Percentiles rank a stretch among this genome's conserved stretches.
Evolutionary conservation across 2,797 vertebrate genomes (phyloP).

Genomic region (Megalops cyprinoides): DNA sequence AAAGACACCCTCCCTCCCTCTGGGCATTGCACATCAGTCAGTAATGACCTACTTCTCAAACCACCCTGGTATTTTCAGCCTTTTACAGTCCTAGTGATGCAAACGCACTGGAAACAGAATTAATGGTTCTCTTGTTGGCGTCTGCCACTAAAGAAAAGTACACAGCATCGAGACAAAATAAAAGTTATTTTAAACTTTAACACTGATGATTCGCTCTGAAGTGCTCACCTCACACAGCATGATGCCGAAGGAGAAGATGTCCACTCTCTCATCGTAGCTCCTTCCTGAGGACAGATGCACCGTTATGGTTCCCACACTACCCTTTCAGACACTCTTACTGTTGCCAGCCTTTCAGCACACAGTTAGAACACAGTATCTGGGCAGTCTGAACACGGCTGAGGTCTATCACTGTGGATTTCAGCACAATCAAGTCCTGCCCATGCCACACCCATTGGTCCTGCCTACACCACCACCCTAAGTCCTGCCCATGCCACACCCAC

Average conservation of each 20-base stretch:
- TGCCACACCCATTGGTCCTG: background rate
- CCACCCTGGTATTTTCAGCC: constrained; percentile 38
- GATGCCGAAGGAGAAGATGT: constrained; percentile 98
- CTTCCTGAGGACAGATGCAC: constrained; percentile 79
- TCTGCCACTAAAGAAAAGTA: constrained; percentile 32
- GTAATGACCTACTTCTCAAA: constrained; percentile 30
- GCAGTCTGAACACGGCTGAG: too few relatives aligned
- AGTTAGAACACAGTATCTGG: too few relatives aligned
- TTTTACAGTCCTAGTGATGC: constrained; percentile 28
- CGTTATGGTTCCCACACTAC: too few relatives aligned
- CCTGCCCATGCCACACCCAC: background rate
- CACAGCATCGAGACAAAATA: constrained; percentile 30
- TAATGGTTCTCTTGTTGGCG: constrained; percentile 44
- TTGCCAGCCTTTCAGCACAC: too few relatives aligned
- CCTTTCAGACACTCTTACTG: too few relatives aligned
- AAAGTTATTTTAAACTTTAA: constrained; percentile 36
- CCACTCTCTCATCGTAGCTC: constrained; percentile 95
- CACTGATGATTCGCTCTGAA: background rate
- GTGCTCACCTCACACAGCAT: constrained; percentile 92
- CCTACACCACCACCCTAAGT: background rate
- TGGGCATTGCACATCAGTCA: background rate
- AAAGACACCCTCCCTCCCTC: constrained; percentile 44
- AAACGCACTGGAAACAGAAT: constrained; percentile 37
- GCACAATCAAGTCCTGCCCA: too few relatives aligned
- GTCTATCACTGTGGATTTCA: too few relatives aligned